Evolutionary conservation across 2,113 vertebrate species (phyloP).

Genomic region (Meleagris gallopavo): DNA sequence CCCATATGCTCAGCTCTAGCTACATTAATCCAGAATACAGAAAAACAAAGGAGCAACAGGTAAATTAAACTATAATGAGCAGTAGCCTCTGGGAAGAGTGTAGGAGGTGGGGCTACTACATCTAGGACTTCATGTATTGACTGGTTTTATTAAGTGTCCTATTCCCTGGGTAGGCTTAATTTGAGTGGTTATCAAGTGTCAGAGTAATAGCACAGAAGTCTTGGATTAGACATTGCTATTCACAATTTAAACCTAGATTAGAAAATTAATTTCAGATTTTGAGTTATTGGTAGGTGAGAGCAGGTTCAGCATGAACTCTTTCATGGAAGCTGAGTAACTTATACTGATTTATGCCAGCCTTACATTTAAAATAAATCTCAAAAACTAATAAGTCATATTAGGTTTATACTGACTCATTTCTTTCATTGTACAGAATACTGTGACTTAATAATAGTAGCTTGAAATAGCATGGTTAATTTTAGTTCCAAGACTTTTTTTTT

Average conservation of each 20-base stretch:
- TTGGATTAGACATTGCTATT: neutral
- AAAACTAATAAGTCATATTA: neutral
- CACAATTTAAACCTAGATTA: neutral
- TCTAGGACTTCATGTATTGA: neutral
- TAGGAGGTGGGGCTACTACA: neutral
- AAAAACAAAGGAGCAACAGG: neutral
- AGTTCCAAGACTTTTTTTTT: conserved; percentile 25
- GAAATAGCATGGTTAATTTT: conserved; percentile 26
- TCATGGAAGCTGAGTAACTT: neutral
- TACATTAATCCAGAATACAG: neutral
- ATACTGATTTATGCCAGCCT: neutral
- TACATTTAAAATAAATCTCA: neutral
- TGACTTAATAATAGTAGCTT: conserved; percentile 10
- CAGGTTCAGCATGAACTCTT: neutral
- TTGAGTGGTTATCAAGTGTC: neutral
- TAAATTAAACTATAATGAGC: neutral
- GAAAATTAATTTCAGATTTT: neutral
- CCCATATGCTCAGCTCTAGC: neutral
- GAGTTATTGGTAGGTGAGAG: neutral
- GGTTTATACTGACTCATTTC: neutral
- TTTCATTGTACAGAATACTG: conserved; percentile 10
- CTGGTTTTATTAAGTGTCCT: neutral
- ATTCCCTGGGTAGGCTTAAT: neutral
- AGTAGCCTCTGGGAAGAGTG: neutral
- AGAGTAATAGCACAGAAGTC: neutral